Evolutionary conservation across 2,888 invertebrate genomes (phyloP), one percentile per base, ranked within the genome.

Genomic region (Rotaria sp.): DNA sequence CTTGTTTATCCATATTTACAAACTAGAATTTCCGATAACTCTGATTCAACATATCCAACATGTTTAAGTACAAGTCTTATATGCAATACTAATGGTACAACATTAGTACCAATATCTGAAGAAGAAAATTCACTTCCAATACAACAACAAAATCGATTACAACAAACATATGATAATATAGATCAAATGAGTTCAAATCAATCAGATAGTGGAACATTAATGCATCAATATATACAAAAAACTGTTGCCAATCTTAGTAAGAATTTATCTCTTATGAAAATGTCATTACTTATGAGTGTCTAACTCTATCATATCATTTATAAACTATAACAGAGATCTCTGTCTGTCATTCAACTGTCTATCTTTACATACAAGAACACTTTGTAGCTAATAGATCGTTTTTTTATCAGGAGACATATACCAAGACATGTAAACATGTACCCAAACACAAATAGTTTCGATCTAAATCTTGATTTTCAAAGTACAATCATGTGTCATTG

Each of bases 61-160:
- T 10, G 45, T 38, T 80, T n/a, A 45, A 45, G 10, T 41, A 45
- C 80, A 13, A 80, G 3, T 45, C 4, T 18, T 13, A 21, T 80
- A 45, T 11, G 26, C 45, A 41, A 38, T 15, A 3, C 45, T 5
- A 45, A 11, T 45, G 45, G 1, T 45, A 24, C 45, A 15, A 11
- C 13, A 41, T n/a, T 80, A 45, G 41, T 45, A n/a, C 80, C 80
- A 26, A 80, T 80, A 80, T n/a, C 80, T 18, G 80, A 80, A 80
- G 80, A 80, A 80, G 80, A 80, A 8, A 41, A 80, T 41, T 26
- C 45, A 4, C 2, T 41, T 3, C 30, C 15, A 67, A 30, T 67
- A 35, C 30, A 67, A 35, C n/a, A 67, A 67, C 41, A 45, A 41
- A 80, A 26, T 45, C 26, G n/a, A 45, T 45, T 45, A 80, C 3